phyloP scores from a whole-genome alignment of 2,113 vertebrate species.

The Syngnathoides biaculeatus region DNA sequence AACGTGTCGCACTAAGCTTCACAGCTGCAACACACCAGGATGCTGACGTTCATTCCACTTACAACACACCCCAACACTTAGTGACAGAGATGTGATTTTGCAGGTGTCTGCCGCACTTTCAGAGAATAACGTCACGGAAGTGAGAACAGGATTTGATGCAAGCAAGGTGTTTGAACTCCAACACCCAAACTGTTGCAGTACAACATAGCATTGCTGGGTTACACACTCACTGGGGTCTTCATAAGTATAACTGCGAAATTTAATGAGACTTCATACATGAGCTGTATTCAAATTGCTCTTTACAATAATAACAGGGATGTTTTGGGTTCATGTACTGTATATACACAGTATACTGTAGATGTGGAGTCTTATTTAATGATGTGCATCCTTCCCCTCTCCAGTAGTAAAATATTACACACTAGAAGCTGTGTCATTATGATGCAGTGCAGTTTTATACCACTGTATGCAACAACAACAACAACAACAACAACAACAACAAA shows the following conservation, averaged over 20 bases:
- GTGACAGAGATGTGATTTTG: conserved; percentile 5
- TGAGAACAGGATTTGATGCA: conserved; percentile 12
- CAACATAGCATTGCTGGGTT: not conserved
- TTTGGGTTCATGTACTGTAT: not conserved
- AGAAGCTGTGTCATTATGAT: too few species aligned
- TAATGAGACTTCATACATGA: not conserved
- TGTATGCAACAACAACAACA: too few species aligned
- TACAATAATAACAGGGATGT: not conserved
- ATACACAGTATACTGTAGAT: too few species aligned
- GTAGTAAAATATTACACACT: too few species aligned
- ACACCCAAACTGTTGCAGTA: not conserved
- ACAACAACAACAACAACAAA: too few species aligned
- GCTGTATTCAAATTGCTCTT: not conserved
- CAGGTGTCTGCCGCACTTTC: not conserved
- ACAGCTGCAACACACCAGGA: conserved; percentile 7
- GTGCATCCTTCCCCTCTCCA: too few species aligned
- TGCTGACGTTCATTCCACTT: conserved; percentile 42
- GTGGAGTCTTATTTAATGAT: too few species aligned
- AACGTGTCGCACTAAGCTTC: conserved; percentile 10
- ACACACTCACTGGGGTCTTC: not conserved
- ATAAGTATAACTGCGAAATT: not conserved
- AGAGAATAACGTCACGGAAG: conserved; percentile 18
- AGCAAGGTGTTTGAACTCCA: not conserved
- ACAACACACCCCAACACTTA: conserved; percentile 7
- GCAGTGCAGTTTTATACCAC: too few species aligned